Evolutionary conservation across 2,888 invertebrate genomes (phyloP).

Genomic region (Drosophila meridionalis): DNA sequence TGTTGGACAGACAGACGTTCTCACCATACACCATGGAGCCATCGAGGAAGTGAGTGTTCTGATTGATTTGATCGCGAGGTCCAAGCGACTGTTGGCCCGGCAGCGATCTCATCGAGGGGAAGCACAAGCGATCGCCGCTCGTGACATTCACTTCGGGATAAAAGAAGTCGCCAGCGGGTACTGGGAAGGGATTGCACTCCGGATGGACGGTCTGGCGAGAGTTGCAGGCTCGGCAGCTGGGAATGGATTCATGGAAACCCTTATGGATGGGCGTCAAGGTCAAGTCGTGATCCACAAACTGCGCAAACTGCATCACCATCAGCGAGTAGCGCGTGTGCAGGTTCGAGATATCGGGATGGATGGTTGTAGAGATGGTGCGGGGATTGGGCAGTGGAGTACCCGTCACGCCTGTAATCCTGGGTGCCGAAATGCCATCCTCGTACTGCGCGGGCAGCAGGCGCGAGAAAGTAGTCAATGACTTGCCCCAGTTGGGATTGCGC

Average conservation of each 20-base stretch:
- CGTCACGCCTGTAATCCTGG: slow-evolving; percentile 90
- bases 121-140: slow-evolving; percentile 93
- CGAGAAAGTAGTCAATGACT: slow-evolving; percentile 93
- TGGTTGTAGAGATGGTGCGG: slow-evolving; percentile 92
- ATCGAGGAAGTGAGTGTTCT: slow-evolving; percentile 96
- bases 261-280: slow-evolving; percentile 97
- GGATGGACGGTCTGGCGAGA: slow-evolving; percentile 95
- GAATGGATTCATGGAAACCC: slow-evolving; percentile 95
- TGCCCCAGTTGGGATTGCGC: slow-evolving; percentile 92
- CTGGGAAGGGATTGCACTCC: slow-evolving; percentile 96
- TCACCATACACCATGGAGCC: slow-evolving; percentile 96
- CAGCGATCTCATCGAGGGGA: slow-evolving; percentile 97
- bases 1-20: slow-evolving; percentile 91
- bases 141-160: slow-evolving; percentile 94
- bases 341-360: slow-evolving; percentile 96
- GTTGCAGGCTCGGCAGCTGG: slow-evolving; percentile 95
- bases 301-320: slow-evolving; percentile 98
- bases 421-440: slow-evolving; percentile 94
- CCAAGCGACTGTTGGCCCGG: slow-evolving; percentile 95
- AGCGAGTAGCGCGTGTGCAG: slow-evolving; percentile 94
- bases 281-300: slow-evolving; percentile 97
- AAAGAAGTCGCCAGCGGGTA: slow-evolving; percentile 94
- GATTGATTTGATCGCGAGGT: slow-evolving; percentile 96
- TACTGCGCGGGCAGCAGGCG: slow-evolving; percentile 94
- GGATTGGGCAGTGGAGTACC: slow-evolving; percentile 94